Conservation (phyloP, 1,140 invertebrate genomes). For the fruit fly (Drosophila melanogaster) region Release_6_plus_ISO1_MT NT_037436.4:15038501-15039000, state of each 20-base stretch:
- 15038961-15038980: conserved; percentile 27
- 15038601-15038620: background rate
- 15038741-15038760: conserved; percentile 11
- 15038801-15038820: conserved; percentile 34
- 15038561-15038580: conserved; percentile 4
- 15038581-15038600: conserved; percentile 18
- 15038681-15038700: no score
- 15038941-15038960: conserved; percentile 28
- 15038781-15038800: conserved; percentile 38
- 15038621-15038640: background rate
- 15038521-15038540: conserved; percentile 16
- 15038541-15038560: background rate
- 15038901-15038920: conserved; percentile 16
- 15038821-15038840: conserved; percentile 28
- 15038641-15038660: no score
- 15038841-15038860: conserved; percentile 43
- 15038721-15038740: no score
- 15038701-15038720: no score
- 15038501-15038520: conserved; percentile 40
- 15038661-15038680: background rate
- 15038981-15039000: conserved; percentile 6
- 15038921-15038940: conserved; percentile 1
- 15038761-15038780: conserved; percentile 38
- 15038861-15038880: conserved; percentile 6
- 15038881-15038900: conserved; percentile 43